Conservation (phyloP, 2,888 invertebrate genomes). For the Gandaritis pyraliata region DNA sequence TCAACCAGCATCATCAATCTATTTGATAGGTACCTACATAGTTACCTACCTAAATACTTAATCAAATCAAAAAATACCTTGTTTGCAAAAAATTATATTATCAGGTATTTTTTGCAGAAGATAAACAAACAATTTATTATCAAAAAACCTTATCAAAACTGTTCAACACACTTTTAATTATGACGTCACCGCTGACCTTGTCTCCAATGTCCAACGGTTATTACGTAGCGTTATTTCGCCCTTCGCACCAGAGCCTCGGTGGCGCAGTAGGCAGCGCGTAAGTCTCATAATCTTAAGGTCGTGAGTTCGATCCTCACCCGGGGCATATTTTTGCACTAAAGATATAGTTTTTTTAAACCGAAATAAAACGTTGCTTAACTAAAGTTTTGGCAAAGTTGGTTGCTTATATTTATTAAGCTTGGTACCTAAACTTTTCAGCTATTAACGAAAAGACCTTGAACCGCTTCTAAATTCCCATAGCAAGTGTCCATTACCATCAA, state of each 20-base stretch:
- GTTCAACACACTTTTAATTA: slow-evolving; percentile 9
- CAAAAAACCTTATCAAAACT: slow-evolving; percentile 3
- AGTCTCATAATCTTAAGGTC: slow-evolving; percentile 97
- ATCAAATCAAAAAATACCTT: too few relatives aligned
- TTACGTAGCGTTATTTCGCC: slow-evolving; percentile 7
- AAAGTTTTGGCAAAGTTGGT: not conserved
- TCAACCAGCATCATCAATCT: too few relatives aligned
- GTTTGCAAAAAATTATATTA: too few relatives aligned
- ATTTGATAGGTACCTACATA: too few relatives aligned
- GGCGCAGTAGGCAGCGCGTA: slow-evolving; percentile 87
- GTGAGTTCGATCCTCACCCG: slow-evolving; percentile 98
- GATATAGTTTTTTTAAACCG: too few relatives aligned
- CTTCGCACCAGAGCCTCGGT: slow-evolving; percentile 44
- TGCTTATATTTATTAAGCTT: slow-evolving; percentile 54
- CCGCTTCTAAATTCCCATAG: slow-evolving; percentile 22
- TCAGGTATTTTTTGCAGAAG: not conserved
- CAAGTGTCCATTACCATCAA: slow-evolving; percentile 42
- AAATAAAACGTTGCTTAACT: too few relatives aligned
- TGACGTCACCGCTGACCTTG: slow-evolving; percentile 29
- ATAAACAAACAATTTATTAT: not conserved
- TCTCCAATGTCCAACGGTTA: not conserved
- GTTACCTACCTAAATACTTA: too few relatives aligned
- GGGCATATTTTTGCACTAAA: slow-evolving; percentile 92
- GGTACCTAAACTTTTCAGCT: not conserved
- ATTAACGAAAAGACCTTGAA: slow-evolving; percentile 11